phyloP scores from a whole-genome alignment of 1,140 invertebrate species.

The Cydia fagiglandana region DNA sequence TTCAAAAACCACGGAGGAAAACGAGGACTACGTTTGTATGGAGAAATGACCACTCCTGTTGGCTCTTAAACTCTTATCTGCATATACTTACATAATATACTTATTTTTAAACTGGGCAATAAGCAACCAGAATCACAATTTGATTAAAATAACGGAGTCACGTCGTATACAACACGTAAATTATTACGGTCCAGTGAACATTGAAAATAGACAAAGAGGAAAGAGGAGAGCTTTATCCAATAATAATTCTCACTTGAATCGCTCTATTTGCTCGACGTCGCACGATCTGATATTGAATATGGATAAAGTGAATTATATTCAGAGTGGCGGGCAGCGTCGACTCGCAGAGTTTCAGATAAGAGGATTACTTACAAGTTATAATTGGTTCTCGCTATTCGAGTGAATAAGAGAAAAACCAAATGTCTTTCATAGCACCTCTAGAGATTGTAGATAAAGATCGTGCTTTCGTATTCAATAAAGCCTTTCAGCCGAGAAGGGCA shows the following conservation, averaged over 20 bases:
- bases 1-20: too few species aligned
- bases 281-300: slow-evolving; percentile 76
- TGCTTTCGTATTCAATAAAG: slow-evolving; percentile 37
- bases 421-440: slow-evolving; percentile 46
- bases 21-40: too few species aligned
- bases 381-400: slow-evolving; percentile 70
- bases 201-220: slow-evolving; percentile 70
- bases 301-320: slow-evolving; percentile 77
- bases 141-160: slow-evolving; percentile 46
- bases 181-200: slow-evolving; percentile 65
- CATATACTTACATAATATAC: too few species aligned
- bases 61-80: too few species aligned
- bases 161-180: slow-evolving; percentile 69
- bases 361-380: slow-evolving; percentile 76
- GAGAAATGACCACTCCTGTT: too few species aligned
- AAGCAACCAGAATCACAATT: neutral
- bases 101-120: neutral
- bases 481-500: neutral
- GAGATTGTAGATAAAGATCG: slow-evolving; percentile 46
- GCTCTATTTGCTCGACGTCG: slow-evolving; percentile 72
- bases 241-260: slow-evolving; percentile 76
- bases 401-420: slow-evolving; percentile 63
- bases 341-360: slow-evolving; percentile 67
- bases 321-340: slow-evolving; percentile 62
- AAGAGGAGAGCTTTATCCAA: slow-evolving; percentile 73